Conservation (phyloP, 2,888 invertebrate genomes). For the Pteria penguin region DNA sequence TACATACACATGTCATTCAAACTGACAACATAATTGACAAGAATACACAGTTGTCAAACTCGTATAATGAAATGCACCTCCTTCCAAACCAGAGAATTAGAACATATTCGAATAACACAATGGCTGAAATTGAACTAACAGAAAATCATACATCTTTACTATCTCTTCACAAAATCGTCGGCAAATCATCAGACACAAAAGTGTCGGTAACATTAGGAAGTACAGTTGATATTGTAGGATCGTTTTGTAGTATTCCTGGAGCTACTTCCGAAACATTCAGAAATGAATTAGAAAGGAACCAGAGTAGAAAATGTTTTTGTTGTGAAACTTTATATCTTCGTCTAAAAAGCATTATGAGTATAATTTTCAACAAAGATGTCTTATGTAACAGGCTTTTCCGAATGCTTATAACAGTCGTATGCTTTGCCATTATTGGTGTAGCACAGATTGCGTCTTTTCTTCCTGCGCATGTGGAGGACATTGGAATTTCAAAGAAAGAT, state of each 20-base stretch:
- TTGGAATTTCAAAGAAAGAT: not conserved
- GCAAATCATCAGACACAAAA: not conserved
- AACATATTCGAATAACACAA: constrained; percentile 15
- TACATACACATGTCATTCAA: not conserved
- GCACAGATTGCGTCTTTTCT: not conserved
- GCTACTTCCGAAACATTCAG: not conserved
- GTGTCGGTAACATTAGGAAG: not conserved
- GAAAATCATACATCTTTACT: too few species aligned
- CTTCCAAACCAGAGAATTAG: not conserved
- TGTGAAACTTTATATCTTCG: not conserved
- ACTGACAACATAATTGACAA: not conserved
- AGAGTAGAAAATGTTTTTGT: not conserved
- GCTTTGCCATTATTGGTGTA: constrained; percentile 1
- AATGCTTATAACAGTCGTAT: constrained; percentile 3
- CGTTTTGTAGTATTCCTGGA: not conserved
- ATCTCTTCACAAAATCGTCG: not conserved
- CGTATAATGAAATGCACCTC: not conserved
- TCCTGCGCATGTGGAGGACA: constrained; percentile 4
- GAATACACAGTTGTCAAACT: not conserved
- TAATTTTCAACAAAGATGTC: not conserved
- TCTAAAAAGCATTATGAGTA: not conserved
- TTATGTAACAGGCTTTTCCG: not conserved
- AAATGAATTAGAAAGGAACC: not conserved
- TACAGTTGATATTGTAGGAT: constrained; percentile 5
- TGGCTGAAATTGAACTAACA: too few species aligned